Evolutionary conservation across 1,140 invertebrate species (phyloP), one percentile per base, ranked within the genome.

Genomic region (Frieseomelitta varia): DNA sequence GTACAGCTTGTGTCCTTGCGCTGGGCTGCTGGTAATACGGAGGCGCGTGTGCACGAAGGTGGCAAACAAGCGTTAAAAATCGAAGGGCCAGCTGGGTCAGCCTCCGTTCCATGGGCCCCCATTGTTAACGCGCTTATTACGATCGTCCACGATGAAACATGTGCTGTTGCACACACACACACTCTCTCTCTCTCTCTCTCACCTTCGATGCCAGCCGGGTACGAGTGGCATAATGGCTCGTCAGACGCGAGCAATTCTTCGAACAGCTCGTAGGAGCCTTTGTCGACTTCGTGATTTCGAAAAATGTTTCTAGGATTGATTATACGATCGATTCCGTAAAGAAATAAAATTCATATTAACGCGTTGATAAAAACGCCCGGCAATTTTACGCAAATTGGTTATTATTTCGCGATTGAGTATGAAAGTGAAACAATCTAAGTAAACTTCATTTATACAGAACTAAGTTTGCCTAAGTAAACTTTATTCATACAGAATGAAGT

Each of bases 91-190:
- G 84, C 84, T 85, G 84, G 69, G 63, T 34, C 30, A 61, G 58
- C 6, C 39, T 69, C 24, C 15, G 51, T 11, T 30, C 67, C 27
- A 21, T 12, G 1, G 10, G 47, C 3, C 63, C 63, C 74, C 81
- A 86, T 86, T 86, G 85, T 86, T 69, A 34, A 61, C 81, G 53
- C n/a, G 61, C 34, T 69, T 67, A 79, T 86, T 84, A 79, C 81
- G 24, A 74, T 55, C 56, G 68, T 47, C 27, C 51, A 24, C 58
- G 67, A 47, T 78, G 80, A 83, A 86, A 86, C 83, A 47, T 47
- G 39, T 79, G 72, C 79, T 67, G 76, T 78, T 77, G 27, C 34
- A 24, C 14, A 15, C 12, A 1, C 11, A 17, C 55, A 19, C 30
- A 1, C 11, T 24, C 55, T n/a, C 58, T 47, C 11, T 24, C 55